Conservation (phyloP, 2,113 vertebrate species). For the Perccottus glenii region DNA sequence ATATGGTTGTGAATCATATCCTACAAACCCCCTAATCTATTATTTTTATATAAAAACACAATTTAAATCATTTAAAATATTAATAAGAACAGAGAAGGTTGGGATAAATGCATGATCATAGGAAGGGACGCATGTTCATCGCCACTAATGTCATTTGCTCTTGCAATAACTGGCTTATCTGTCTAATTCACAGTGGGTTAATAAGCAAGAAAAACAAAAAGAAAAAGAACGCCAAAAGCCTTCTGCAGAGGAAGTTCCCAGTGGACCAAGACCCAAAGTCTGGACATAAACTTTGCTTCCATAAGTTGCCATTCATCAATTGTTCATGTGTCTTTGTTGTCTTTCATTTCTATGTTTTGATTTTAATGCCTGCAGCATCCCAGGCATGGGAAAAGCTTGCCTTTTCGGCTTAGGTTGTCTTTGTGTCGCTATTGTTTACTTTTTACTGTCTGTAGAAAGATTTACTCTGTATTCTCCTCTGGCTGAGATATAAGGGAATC, state of each 20-base stretch:
- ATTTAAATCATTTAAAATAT: too few relatives aligned
- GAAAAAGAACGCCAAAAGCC: slow-evolving; percentile 64
- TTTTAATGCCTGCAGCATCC: slow-evolving; percentile 70
- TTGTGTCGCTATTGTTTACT: slow-evolving; percentile 44
- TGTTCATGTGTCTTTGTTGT: slow-evolving; percentile 50
- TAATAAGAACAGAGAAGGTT: slow-evolving; percentile 42
- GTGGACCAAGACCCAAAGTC: slow-evolving; percentile 76
- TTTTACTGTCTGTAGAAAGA: slow-evolving; percentile 41
- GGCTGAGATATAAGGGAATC: slow-evolving; percentile 21
- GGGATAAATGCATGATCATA: slow-evolving; percentile 59
- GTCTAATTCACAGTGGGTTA: slow-evolving; percentile 80
- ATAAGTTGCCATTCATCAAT: slow-evolving; percentile 69
- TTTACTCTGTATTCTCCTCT: slow-evolving; percentile 19
- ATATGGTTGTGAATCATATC: neutral
- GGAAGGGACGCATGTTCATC: slow-evolving; percentile 33
- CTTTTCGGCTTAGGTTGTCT: slow-evolving; percentile 68
- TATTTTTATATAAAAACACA: too few relatives aligned
- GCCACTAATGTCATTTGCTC: slow-evolving; percentile 44
- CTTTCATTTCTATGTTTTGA: slow-evolving; percentile 50
- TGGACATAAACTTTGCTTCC: slow-evolving; percentile 70
- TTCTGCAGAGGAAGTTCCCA: slow-evolving; percentile 61
- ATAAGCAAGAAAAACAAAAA: slow-evolving; percentile 72
- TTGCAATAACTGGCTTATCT: slow-evolving; percentile 73
- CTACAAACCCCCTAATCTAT: too few relatives aligned
- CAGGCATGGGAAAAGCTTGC: slow-evolving; percentile 73